Evolutionary conservation across 2,888 invertebrate species (phyloP).

Genomic region (Lamellibrachia columna): DNA sequence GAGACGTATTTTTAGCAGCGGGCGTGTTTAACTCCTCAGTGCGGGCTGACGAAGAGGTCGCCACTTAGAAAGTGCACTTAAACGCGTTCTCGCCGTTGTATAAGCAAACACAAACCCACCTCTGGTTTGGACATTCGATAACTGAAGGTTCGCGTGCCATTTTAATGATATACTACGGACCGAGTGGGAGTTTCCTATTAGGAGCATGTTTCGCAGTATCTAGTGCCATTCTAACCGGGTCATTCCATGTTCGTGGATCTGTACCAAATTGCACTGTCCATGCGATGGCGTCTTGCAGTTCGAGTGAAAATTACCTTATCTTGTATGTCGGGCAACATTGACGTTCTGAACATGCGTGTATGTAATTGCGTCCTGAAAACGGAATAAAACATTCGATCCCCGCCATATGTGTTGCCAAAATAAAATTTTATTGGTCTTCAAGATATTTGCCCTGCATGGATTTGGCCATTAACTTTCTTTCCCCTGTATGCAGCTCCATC

Average conservation of each 20-base stretch:
- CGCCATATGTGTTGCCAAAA: too few relatives aligned
- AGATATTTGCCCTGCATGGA: too few relatives aligned
- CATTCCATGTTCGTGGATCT: neutral
- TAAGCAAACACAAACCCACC: neutral
- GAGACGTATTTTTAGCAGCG: constrained; percentile 11
- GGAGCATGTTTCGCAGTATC: neutral
- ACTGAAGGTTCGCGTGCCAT: neutral
- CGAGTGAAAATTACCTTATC: neutral
- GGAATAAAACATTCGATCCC: too few relatives aligned
- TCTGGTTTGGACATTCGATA: constrained; percentile 3
- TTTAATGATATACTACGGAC: neutral
- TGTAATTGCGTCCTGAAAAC: neutral
- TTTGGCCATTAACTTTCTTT: too few relatives aligned
- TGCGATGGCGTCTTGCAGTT: neutral
- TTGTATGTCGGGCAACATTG: neutral
- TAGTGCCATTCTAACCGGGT: neutral
- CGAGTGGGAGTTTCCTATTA: neutral
- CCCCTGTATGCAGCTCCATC: too few relatives aligned
- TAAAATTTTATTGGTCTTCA: too few relatives aligned
- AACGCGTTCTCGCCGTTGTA: neutral
- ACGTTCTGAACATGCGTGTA: neutral
- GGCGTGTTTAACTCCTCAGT: neutral
- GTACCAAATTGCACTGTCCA: neutral
- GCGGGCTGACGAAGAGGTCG: neutral
- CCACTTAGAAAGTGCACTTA: neutral